phyloP scores from a whole-genome alignment of 2,113 vertebrate species.

The Diphyllodes magnificus region DNA sequence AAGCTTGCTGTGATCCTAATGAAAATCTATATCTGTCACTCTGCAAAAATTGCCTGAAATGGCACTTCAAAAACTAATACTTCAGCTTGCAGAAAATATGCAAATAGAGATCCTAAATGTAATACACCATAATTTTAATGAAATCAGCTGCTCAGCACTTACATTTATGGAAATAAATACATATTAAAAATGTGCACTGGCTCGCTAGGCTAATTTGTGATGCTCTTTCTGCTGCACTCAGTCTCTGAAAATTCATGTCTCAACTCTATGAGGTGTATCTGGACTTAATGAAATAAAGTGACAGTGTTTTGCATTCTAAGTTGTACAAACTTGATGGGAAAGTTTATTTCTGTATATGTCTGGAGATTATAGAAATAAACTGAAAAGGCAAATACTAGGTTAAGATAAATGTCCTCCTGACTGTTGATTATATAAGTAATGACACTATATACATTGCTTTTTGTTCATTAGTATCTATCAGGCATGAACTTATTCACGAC shows the following conservation, averaged over 20 bases:
- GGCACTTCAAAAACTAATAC: slow-evolving; percentile 62
- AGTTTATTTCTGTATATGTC: neutral
- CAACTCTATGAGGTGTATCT: slow-evolving; percentile 27
- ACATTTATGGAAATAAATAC: slow-evolving; percentile 60
- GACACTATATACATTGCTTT: neutral
- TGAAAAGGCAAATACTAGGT: neutral
- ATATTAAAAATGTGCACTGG: slow-evolving; percentile 19
- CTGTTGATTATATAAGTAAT: neutral
- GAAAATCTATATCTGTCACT: slow-evolving; percentile 56
- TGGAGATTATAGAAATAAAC: neutral
- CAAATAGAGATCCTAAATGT: slow-evolving; percentile 52
- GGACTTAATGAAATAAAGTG: slow-evolving; percentile 52
- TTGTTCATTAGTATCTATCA: neutral
- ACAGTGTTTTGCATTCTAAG: slow-evolving; percentile 6
- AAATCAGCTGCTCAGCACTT: slow-evolving; percentile 61
- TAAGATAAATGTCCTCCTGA: neutral
- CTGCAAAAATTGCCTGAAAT: slow-evolving; percentile 60
- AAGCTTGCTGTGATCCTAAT: slow-evolving; percentile 29
- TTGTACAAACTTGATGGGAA: slow-evolving; percentile 2
- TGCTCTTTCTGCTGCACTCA: slow-evolving; percentile 30
- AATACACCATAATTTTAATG: slow-evolving; percentile 60
- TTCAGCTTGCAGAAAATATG: slow-evolving; percentile 61
- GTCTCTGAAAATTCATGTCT: slow-evolving; percentile 52
- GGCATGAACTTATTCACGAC: neutral
- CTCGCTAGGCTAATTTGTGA: slow-evolving; percentile 10